Evolutionary conservation across 1,140 invertebrate species (phyloP), one percentile per base, ranked within the genome.

Genomic region (Periplaneta americana): DNA sequence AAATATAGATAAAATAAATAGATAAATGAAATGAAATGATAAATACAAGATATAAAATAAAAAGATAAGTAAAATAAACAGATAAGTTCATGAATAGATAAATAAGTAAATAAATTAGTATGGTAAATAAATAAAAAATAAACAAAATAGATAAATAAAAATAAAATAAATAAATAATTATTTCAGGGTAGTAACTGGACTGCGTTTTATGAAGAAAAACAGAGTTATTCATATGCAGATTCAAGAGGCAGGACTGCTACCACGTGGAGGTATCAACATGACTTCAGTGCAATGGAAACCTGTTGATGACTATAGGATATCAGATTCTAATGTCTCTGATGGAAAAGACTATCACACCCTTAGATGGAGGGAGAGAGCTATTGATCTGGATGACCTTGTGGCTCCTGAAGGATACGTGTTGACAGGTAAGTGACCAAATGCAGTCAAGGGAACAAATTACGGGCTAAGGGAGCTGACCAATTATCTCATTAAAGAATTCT

Each of bases 201-300:
- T 97, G 6, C 90, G 92, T 75, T 92, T 97, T 82, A 88, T 91
- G 0, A 97, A 97, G 86, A 85, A 90, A 1, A 93, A 95, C 34
- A 89, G 92, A 78, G 90, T 97, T n/a, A 92, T 97, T 84, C 93
- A 96, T 85, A 85, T 97, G 10, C 95, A 97, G 89, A 93, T 96
- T n/a, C 93, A 95, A 86, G 91, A 97, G 87, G 95, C 93, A 3
- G 86, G 88, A 78, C 86, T 96, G 15, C 84, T 92, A 28, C 91
- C 92, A 37, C 88, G 91, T 76, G 95, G 94, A 0, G 87, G 85
- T 8, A 91, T 96, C 34, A 90, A 94, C 84, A 84, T 85, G 22
- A 88, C 89, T 0, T 91, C 90, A 0, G 85, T 93, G 0, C 84
- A 87, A 17, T 96, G 95, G 94, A 90, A 92, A 83, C 89, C 92